Base-by-base conservation (phyloP, 2,797 vertebrate genomes). In the Eulemur coronatus region DNA sequence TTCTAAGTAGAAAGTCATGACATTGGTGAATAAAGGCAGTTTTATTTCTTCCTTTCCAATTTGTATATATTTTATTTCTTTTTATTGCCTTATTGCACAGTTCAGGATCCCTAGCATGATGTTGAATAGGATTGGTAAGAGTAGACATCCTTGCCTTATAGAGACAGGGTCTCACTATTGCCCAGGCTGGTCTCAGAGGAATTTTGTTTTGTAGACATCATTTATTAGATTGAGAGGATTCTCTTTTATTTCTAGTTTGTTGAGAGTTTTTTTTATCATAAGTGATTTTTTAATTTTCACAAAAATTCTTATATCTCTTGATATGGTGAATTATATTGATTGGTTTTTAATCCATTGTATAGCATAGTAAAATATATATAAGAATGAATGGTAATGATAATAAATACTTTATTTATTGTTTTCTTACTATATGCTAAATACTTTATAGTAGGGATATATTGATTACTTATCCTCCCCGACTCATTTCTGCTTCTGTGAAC, bases 211-310 rank as follows among this genome's bases (percentile, higher is more conserved):
- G 6, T 69, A 55, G 20, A 72, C 0, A 30, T 7, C 4, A 38
- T 73, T 91, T 81, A 63, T 89, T 46, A 84, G 48, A 59, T n/a
- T 59, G 15, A 50, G 22, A 9, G 52, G 59, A 78, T 85, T 89
- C 20, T 26, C 20, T 57, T 92, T 91, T 70, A 96, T 78, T 92
- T 84, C 28, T 93, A 41, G 41, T 46, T 95, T 89, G 26, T 26
- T 59, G 46, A 78, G 46, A 82, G 52, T 65, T 80, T 85, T 87
- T 94, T 89, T 88, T 94, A 90, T 65, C 48, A 33, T 84, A 33
- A 88, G 28, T 43, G 18, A 35, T 38, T 75, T 92, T 75, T 88
- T 50, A 95, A 95, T 80, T 94, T 94, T 94, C 28, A 85, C 52
- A 79, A 70, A 75, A 87, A 69, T 73, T 75, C 48, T 57, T 55